Conservation (phyloP, 1,140 invertebrate species). For the Bombus impatiens region DNA sequence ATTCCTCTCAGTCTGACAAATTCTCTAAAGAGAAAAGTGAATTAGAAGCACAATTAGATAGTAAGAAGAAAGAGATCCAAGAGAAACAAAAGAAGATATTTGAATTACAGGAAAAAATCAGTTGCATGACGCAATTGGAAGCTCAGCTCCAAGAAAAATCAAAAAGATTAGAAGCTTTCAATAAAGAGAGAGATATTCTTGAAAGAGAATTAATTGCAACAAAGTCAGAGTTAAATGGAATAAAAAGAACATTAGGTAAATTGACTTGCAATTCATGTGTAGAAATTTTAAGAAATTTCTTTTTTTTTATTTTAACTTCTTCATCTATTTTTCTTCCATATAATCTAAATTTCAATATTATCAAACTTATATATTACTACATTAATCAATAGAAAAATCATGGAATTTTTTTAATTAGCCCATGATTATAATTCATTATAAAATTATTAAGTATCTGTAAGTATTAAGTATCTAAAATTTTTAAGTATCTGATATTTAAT, state of each 20-base stretch:
- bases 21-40: constrained; percentile 72
- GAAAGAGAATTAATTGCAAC: constrained; percentile 82
- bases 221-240: constrained; percentile 74
- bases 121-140: constrained; percentile 75
- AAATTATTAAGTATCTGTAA: too few relatives aligned
- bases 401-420: constrained; percentile 28
- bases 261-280: background rate
- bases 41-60: constrained; percentile 77
- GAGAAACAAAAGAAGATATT: constrained; percentile 83
- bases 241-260: constrained; percentile 77
- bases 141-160: constrained; percentile 80
- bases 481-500: background rate
- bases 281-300: background rate
- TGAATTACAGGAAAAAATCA: constrained; percentile 78
- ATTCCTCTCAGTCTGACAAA: constrained; percentile 44
- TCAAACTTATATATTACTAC: background rate
- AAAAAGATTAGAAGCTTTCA: constrained; percentile 80
- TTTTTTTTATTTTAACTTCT: background rate
- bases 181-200: constrained; percentile 81
- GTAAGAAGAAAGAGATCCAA: constrained; percentile 82
- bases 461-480: too few relatives aligned
- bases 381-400: constrained; percentile 1
- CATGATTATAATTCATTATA: background rate
- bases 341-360: background rate
- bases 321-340: background rate